Evolutionary conservation across 2,888 invertebrate species (phyloP), one percentile per base, ranked within the genome.

Genomic region (Synanthedon vespiformis): DNA sequence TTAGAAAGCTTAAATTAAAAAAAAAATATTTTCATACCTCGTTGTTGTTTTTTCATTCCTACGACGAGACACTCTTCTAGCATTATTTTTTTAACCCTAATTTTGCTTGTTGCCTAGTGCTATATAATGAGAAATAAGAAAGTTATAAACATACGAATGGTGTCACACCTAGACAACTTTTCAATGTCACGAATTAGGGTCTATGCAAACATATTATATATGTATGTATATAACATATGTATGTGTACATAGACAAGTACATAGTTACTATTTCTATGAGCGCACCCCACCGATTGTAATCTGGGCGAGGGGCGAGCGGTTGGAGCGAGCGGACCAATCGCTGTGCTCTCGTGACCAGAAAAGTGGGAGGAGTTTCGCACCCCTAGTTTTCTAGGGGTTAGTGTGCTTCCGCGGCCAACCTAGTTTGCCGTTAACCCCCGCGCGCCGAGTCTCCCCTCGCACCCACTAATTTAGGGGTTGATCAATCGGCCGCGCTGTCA

Each of bases 371-470:
- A 85, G 87, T 85, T 85, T 87, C 84, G 84, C 86, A 86, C 87
- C 87, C 87, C 87, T 85, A 86, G 87, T 86, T 87, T 87, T 87
- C 87, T 86, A 87, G 87, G 87, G 87, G 87, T 87, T 87, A 87
- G 85, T 87, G 82, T 87, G 87, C 85, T 87, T 87, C 81, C 87
- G 86, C 77, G 82, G 80, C 85, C 87, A 87, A 87, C 87, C 87
- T 87, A 87, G 87, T 86, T 87, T 83, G 78, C 76, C 70, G 77
- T 76, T 68, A 64, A 72, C 69, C 65, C 79, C 80, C 82, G 69
- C 77, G 62, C 66, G 55, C 65, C 63, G 59, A 59, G 55, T 55
- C 53, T 55, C 60, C 67, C 68, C 78, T 34, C 77, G 72, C 75
- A 69, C 72, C 77, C 75, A 71, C 83, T 87, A 84, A 87, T 85